Evolutionary conservation across 2,888 invertebrate genomes (phyloP).

Genomic region (Netelia melanura): DNA sequence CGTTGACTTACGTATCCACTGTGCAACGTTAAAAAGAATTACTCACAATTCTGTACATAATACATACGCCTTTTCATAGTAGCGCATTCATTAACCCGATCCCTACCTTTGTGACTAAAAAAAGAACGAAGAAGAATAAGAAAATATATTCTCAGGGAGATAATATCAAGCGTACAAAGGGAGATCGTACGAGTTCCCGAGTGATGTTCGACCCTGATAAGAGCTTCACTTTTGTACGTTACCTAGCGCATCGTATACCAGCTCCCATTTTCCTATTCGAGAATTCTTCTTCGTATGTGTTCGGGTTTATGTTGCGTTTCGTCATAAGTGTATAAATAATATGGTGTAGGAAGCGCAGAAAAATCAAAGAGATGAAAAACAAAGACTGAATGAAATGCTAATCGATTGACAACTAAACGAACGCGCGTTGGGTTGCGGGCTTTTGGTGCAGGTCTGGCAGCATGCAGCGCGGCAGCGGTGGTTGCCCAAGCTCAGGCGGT

Average conservation of each 20-base stretch:
- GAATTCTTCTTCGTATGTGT: slow-evolving; percentile 31
- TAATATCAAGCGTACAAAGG: slow-evolving; percentile 7
- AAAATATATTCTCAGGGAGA: background rate
- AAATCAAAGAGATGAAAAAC: background rate
- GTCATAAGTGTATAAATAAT: slow-evolving; percentile 48
- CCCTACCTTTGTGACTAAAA: slow-evolving; percentile 39
- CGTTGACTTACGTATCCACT: slow-evolving; percentile 25
- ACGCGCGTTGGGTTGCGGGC: slow-evolving; percentile 81
- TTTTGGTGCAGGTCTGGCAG: slow-evolving; percentile 87
- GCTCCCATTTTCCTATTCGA: slow-evolving; percentile 14
- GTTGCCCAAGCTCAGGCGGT: slow-evolving; percentile 84
- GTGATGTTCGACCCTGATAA: slow-evolving; percentile 13
- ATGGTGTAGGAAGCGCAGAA: slow-evolving; percentile 47
- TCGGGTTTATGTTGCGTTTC: slow-evolving; percentile 39
- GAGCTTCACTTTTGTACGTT: slow-evolving; percentile 14
- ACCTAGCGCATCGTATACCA: background rate
- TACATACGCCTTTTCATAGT: slow-evolving; percentile 30
- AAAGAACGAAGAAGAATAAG: background rate
- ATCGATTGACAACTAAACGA: slow-evolving; percentile 68
- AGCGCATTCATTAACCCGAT: slow-evolving; percentile 45
- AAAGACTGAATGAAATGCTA: slow-evolving; percentile 47
- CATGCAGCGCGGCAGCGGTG: slow-evolving; percentile 86
- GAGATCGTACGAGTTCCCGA: background rate
- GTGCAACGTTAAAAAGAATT: background rate
- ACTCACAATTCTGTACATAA: slow-evolving; percentile 39